A percentile compares a stretch with the other conserved stretches of the same genome.
phyloP scores from a whole-genome alignment of 1,140 invertebrate species.

The Drosophila funebris region DNA sequence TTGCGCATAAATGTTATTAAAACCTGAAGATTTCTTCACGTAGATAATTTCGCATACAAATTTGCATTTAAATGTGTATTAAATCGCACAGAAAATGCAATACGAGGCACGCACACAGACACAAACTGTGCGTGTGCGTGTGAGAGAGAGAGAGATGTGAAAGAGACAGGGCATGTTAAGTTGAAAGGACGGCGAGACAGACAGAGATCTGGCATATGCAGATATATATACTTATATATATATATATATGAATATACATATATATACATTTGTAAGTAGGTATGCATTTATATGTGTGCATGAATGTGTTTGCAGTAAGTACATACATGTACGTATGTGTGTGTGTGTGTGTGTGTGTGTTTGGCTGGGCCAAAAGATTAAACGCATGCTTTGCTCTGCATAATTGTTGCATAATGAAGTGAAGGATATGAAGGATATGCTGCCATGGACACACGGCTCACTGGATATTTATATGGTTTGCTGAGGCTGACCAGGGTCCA shows the following conservation, averaged over 20 bases:
- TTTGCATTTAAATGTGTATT: conserved; percentile 80
- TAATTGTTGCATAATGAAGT: conserved; percentile 83
- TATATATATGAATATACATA: not conserved
- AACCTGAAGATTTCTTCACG: conserved; percentile 79
- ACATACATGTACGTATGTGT: not conserved
- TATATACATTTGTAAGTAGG: not conserved
- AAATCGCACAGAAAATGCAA: conserved; percentile 76
- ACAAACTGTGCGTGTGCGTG: not conserved
- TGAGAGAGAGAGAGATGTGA: not conserved
- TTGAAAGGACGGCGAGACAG: not conserved
- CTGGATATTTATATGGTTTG: conserved; percentile 76
- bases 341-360: conserved; percentile 9
- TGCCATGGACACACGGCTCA: conserved; percentile 43
- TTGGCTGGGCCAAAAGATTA: conserved; percentile 71
- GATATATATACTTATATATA: not conserved
- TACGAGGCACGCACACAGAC: conserved; percentile 17
- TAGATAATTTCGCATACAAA: conserved; percentile 75
- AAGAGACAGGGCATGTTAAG: not conserved
- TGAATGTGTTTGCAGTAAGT: not conserved
- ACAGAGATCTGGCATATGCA: conserved; percentile 19
- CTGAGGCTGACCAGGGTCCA: conserved; percentile 41
- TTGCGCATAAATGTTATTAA: conserved; percentile 68
- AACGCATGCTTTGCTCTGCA: conserved; percentile 81
- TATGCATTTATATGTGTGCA: not conserved
- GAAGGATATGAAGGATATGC: conserved; percentile 80